These are phyloP conservation scores for Zophobas morio DNA, from an alignment of 1,140 invertebrate genomes.

Conservation along the genomic window DNA sequence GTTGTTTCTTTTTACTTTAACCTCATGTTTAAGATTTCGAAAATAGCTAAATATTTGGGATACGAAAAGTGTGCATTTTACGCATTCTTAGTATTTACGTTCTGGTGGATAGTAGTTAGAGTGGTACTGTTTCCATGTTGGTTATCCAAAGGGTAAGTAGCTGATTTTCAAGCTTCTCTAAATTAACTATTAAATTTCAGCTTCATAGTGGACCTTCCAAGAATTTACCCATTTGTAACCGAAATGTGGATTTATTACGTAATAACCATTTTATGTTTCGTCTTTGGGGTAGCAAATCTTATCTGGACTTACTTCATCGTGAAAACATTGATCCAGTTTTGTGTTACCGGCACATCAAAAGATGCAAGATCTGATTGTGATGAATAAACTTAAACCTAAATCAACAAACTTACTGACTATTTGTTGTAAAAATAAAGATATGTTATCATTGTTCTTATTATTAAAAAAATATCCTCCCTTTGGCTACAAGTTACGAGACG, in stretches of 20 bases:
- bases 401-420: no score
- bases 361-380: constrained; percentile 2
- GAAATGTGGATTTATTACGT: no score
- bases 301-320: constrained; percentile 2
- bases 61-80: not conserved
- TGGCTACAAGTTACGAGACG: no score
- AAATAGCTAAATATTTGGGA: not conserved
- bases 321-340: not conserved
- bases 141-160: not conserved
- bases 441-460: not conserved
- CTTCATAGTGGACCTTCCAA: not conserved
- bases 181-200: not conserved
- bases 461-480: no score
- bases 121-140: not conserved
- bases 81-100: not conserved
- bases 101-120: not conserved
- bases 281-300: not conserved
- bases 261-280: not conserved
- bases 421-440: not conserved
- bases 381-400: not conserved
- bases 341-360: not conserved
- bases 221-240: constrained; percentile 1
- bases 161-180: not conserved
- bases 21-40: not conserved
- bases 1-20: not conserved